These are phyloP conservation scores for Cheilosia soror DNA, from an alignment of 2,888 invertebrate species.

Conservation along the genomic window DNA sequence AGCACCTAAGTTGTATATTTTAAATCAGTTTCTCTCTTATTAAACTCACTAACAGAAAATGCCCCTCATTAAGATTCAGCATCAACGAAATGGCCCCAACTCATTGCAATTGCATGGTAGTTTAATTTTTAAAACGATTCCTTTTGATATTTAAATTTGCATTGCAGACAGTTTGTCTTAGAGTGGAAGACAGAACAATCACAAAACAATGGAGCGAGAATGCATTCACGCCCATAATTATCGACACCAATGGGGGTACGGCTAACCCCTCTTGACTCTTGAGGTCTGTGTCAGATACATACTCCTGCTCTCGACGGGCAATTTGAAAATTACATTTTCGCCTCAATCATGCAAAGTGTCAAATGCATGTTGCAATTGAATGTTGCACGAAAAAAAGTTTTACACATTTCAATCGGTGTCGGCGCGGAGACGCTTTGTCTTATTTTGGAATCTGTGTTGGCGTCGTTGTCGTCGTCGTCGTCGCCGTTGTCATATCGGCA, in stretches of 20 bases:
- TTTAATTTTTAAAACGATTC: slow-evolving; percentile 16
- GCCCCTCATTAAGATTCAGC: too few species aligned
- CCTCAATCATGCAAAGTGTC: slow-evolving; percentile 61
- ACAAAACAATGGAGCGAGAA: slow-evolving; percentile 14
- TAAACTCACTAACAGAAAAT: too few species aligned
- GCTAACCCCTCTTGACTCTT: background rate
- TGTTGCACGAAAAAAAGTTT: slow-evolving; percentile 33
- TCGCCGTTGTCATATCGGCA: background rate
- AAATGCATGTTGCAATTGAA: slow-evolving; percentile 39
- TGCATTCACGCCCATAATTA: slow-evolving; percentile 40
- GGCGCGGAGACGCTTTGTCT: slow-evolving; percentile 21
- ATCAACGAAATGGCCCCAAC: too few species aligned
- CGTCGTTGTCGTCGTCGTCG: slow-evolving; percentile 26
- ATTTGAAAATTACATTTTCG: slow-evolving; percentile 67
- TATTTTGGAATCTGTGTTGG: slow-evolving; percentile 45
- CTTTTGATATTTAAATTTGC: slow-evolving; percentile 52
- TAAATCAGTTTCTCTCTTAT: too few species aligned
- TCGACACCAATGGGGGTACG: background rate
- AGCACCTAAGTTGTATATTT: too few species aligned
- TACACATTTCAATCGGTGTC: slow-evolving; percentile 8
- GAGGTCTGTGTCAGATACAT: background rate
- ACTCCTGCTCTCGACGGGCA: slow-evolving; percentile 35
- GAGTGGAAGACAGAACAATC: slow-evolving; percentile 3
- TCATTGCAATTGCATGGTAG: too few species aligned
- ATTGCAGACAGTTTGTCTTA: background rate